Percentiles rank a stretch among this genome's conserved stretches.
Evolutionary conservation across 2,113 vertebrate genomes (phyloP).

Genomic region (Cardinalis cardinalis): DNA sequence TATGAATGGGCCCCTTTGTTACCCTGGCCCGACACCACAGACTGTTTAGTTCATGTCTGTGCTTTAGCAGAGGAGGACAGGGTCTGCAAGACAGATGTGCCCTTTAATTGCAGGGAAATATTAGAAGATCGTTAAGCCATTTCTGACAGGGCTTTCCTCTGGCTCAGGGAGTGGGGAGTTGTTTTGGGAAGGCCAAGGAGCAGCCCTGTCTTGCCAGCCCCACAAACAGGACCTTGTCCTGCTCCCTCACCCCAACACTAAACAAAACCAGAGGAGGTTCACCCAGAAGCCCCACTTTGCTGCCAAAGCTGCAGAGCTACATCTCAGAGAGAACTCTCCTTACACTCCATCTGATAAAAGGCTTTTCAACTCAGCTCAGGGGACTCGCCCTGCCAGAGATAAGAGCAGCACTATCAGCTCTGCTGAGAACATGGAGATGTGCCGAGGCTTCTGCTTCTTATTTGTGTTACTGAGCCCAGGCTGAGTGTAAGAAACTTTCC

Average conservation of each 20-base stretch:
- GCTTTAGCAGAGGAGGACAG: slow-evolving; percentile 66
- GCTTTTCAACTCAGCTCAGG: slow-evolving; percentile 44
- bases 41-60: slow-evolving; percentile 83
- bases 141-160: slow-evolving; percentile 76
- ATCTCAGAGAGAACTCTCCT: background rate
- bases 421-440: slow-evolving; percentile 45
- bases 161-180: slow-evolving; percentile 11
- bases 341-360: slow-evolving; percentile 53
- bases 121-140: slow-evolving; percentile 78
- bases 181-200: slow-evolving; percentile 8
- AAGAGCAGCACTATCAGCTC: slow-evolving; percentile 36
- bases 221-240: slow-evolving; percentile 43
- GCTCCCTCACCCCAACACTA: background rate
- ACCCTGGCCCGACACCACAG: slow-evolving; percentile 72
- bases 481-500: background rate
- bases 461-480: background rate
- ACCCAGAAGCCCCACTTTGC: slow-evolving; percentile 17
- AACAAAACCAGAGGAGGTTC: slow-evolving; percentile 31
- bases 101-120: slow-evolving; percentile 81
- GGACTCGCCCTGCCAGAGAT: slow-evolving; percentile 42
- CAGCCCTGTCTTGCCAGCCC: background rate
- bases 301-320: slow-evolving; percentile 15
- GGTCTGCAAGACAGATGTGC: slow-evolving; percentile 83
- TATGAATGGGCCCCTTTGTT: slow-evolving; percentile 82
- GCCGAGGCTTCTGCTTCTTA: slow-evolving; percentile 28